Percentiles rank a stretch among this genome's conserved stretches.
Conservation (phyloP, 2,797 vertebrate genomes). For the Perodicticus potto region DNA sequence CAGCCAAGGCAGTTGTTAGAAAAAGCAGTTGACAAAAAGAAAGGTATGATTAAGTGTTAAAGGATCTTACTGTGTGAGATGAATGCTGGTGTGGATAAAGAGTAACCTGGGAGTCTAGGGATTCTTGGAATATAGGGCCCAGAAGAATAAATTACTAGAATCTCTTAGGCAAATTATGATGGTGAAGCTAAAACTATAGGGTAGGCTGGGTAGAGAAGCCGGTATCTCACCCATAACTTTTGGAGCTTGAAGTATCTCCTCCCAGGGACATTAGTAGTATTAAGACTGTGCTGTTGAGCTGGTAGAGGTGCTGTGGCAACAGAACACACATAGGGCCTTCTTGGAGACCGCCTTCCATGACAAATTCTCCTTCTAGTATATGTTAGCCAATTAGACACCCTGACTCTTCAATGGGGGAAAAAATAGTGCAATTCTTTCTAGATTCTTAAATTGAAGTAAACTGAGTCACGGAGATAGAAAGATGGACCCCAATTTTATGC, state of each 20-base stretch:
- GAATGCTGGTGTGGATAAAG: background rate
- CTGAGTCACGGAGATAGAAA: too few relatives aligned
- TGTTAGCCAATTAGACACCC: background rate
- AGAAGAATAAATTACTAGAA: background rate
- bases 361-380: background rate
- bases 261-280: background rate
- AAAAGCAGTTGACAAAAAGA: background rate
- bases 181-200: background rate
- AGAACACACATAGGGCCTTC: rapidly evolving
- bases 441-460: too few relatives aligned
- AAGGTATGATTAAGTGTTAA: background rate
- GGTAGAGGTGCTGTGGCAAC: background rate
- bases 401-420: background rate
- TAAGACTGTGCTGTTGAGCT: background rate
- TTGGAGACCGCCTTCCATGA: background rate
- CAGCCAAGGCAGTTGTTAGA: too few relatives aligned
- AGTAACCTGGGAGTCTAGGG: too few relatives aligned
- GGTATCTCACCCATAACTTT: background rate
- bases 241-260: background rate
- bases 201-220: rapidly evolving
- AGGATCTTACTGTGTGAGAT: background rate
- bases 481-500: too few relatives aligned
- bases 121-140: background rate
- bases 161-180: background rate
- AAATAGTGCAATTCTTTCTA: conserved; percentile 3